Conservation (phyloP, 2,797 vertebrate genomes). For the Anguilla obscura region DNA sequence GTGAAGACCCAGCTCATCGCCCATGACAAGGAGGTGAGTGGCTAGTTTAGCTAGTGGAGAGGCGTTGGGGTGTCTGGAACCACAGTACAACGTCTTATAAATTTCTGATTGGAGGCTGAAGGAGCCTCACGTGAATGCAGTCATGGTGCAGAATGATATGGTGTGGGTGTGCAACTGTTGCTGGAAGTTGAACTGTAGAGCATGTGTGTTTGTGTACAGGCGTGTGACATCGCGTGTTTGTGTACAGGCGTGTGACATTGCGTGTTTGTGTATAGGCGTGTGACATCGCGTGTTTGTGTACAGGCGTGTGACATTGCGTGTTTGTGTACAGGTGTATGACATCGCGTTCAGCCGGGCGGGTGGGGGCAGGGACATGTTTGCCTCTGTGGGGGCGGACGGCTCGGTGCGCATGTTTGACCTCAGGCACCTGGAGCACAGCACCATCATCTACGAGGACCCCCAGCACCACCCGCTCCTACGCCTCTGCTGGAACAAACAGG, state of each 20-base stretch:
- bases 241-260: background rate
- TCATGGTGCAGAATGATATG: background rate
- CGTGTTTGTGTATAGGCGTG: background rate
- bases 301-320: background rate
- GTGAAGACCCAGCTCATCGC: slow-evolving; percentile 98
- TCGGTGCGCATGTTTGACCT: slow-evolving; percentile 98
- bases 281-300: background rate
- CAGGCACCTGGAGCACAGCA: slow-evolving; percentile 96
- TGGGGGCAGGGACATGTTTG: slow-evolving; percentile 95
- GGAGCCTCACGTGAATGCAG: background rate
- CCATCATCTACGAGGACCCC: slow-evolving; percentile 98
- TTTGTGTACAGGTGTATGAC: slow-evolving; percentile 86
- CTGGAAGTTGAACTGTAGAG: too few species aligned
- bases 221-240: background rate
- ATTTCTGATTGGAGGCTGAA: background rate
- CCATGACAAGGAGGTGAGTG: slow-evolving; percentile 93
- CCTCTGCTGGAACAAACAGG: slow-evolving; percentile 99
- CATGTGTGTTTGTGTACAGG: background rate
- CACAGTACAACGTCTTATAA: background rate
- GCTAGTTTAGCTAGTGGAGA: background rate
- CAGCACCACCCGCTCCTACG: slow-evolving; percentile 96
- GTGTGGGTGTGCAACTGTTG: background rate
- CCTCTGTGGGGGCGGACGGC: slow-evolving; percentile 94
- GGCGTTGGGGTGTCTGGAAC: too few species aligned
- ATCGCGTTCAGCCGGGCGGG: slow-evolving; percentile 97